A percentile compares a stretch with the other conserved stretches of the same genome.
Conservation (phyloP, 2,113 vertebrate genomes). For the Caloenas nicobarica region DNA sequence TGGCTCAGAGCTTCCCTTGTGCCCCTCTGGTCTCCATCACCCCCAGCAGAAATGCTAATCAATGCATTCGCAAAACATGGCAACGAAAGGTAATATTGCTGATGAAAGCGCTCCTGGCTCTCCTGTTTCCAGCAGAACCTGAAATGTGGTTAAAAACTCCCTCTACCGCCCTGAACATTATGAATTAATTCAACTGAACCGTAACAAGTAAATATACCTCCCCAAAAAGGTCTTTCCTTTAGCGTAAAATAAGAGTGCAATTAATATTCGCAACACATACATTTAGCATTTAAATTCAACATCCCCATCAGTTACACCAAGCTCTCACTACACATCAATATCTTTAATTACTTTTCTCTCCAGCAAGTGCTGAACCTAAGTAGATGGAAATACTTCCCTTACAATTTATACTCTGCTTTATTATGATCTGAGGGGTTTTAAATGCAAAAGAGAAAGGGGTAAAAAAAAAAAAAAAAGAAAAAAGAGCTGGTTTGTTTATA, state of each 20-base stretch:
- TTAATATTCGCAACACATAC: slow-evolving; percentile 55
- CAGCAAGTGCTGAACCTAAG: slow-evolving; percentile 15
- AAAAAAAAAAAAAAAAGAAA: no score
- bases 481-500: not conserved
- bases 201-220: slow-evolving; percentile 35
- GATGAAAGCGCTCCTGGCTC: not conserved
- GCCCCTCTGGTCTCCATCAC: not conserved
- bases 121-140: not conserved
- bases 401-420: slow-evolving; percentile 12
- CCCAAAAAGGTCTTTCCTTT: slow-evolving; percentile 12
- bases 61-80: slow-evolving; percentile 18
- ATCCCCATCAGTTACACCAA: slow-evolving; percentile 22
- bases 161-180: not conserved
- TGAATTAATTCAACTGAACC: slow-evolving; percentile 35
- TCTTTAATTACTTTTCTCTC: slow-evolving; percentile 67
- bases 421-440: slow-evolving; percentile 22
- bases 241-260: not conserved
- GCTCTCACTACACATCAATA: slow-evolving; percentile 47
- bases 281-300: slow-evolving; percentile 50
- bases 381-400: slow-evolving; percentile 53
- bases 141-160: slow-evolving; percentile 32
- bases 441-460: not conserved
- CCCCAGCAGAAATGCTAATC: slow-evolving; percentile 49
- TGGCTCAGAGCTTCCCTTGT: not conserved
- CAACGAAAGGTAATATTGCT: not conserved